phyloP scores from a whole-genome alignment of 2,888 invertebrate species.

The Phlogophora meticulosa region DNA sequence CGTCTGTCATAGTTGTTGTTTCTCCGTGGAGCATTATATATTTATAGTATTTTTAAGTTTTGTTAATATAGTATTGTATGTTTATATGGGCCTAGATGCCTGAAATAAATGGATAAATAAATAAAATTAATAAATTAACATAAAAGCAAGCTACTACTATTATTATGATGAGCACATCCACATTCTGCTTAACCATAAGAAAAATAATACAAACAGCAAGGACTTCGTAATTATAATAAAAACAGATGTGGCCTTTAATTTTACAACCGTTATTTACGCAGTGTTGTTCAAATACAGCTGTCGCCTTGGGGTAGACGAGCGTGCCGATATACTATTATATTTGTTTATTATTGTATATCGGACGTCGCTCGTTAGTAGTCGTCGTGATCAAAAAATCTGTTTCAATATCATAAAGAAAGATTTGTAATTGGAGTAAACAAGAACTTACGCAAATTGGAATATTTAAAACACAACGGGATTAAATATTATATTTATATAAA shows the following conservation, averaged over 20 bases:
- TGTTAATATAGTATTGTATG: too few species aligned
- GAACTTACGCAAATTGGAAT: too few species aligned
- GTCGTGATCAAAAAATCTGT: not conserved
- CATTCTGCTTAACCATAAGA: slow-evolving; percentile 1
- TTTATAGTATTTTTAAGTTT: too few species aligned
- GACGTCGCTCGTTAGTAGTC: slow-evolving; percentile 10
- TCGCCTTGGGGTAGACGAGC: slow-evolving; percentile 62
- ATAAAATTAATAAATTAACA: too few species aligned
- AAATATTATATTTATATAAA: not conserved
- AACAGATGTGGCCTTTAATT: slow-evolving; percentile 76
- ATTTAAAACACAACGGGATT: not conserved
- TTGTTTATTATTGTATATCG: slow-evolving; percentile 17
- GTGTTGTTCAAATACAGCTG: slow-evolving; percentile 67
- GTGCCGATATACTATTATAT: slow-evolving; percentile 16
- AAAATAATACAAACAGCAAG: slow-evolving; percentile 27
- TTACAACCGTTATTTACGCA: slow-evolving; percentile 49
- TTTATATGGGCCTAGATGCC: too few species aligned
- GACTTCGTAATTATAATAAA: slow-evolving; percentile 30
- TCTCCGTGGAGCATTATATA: too few species aligned
- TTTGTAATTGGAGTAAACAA: too few species aligned
- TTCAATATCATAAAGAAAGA: not conserved
- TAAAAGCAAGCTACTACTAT: too few species aligned
- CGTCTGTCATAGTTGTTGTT: too few species aligned
- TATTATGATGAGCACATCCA: too few species aligned
- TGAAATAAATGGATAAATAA: too few species aligned